Conservation (phyloP, 2,888 invertebrate species). For the Chironomus riparius region DNA sequence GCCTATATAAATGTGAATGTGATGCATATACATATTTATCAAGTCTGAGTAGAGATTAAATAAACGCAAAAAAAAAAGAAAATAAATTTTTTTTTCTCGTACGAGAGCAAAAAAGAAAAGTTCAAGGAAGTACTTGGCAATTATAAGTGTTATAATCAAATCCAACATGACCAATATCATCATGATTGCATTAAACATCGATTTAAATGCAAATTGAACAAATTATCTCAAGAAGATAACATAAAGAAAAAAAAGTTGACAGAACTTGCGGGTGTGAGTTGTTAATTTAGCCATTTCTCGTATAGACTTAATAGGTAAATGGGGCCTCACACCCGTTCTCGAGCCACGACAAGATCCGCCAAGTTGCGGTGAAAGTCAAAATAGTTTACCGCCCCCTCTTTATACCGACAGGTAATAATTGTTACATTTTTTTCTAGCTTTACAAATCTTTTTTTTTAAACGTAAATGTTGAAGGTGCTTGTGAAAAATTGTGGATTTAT, state of each 20-base stretch:
- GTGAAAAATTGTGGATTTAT: neutral
- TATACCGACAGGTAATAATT: conserved; percentile 42
- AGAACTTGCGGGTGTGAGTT: neutral
- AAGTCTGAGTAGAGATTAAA: neutral
- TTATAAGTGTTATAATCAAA: no score
- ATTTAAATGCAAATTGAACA: conserved; percentile 17
- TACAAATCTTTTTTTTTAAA: no score
- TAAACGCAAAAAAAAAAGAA: neutral
- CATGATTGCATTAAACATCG: neutral
- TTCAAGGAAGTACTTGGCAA: neutral
- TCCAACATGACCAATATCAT: no score
- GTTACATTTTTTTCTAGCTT: no score
- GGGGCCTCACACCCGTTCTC: conserved; percentile 97
- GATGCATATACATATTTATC: neutral
- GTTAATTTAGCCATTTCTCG: conserved; percentile 67
- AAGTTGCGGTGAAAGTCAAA: conserved; percentile 50
- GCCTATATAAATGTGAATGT: neutral
- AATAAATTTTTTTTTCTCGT: neutral
- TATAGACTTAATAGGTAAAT: conserved; percentile 95
- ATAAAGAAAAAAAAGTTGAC: neutral
- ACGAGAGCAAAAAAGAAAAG: neutral
- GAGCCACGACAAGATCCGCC: conserved; percentile 92
- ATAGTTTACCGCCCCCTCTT: conserved; percentile 44
- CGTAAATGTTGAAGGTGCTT: neutral
- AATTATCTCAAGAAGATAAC: conserved; percentile 21